phyloP scores from a whole-genome alignment of 2,797 vertebrate species.

The Malurus splendens region DNA sequence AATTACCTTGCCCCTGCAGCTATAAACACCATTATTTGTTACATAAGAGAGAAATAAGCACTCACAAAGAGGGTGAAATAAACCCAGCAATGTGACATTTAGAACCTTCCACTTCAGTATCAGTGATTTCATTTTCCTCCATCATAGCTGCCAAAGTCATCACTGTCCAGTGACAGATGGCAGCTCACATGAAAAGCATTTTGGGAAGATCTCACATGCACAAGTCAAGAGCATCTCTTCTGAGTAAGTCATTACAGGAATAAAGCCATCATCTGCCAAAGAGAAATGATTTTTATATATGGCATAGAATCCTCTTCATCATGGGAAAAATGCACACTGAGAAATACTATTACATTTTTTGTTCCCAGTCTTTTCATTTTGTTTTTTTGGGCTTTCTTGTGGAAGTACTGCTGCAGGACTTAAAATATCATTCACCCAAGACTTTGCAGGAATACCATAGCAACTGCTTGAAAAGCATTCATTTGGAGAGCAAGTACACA shows the following conservation, averaged over 20 bases:
- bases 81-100: background rate
- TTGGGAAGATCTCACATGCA: background rate
- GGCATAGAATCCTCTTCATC: background rate
- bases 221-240: background rate
- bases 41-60: background rate
- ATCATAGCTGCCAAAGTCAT: background rate
- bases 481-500: background rate
- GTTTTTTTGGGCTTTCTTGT: background rate
- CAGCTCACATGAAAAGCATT: background rate
- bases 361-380: background rate
- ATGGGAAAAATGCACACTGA: background rate
- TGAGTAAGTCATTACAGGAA: background rate
- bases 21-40: background rate
- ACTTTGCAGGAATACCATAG: background rate
- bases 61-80: background rate
- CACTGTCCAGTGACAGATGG: background rate
- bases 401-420: background rate
- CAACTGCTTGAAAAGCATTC: slow-evolving; percentile 20
- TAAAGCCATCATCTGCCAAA: background rate
- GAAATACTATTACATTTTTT: background rate
- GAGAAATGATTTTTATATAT: background rate
- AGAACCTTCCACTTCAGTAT: background rate
- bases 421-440: background rate
- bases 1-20: background rate
- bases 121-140: background rate